Evolutionary conservation across 1,140 invertebrate species (phyloP).

Genomic region (Polypedilum pembai): DNA sequence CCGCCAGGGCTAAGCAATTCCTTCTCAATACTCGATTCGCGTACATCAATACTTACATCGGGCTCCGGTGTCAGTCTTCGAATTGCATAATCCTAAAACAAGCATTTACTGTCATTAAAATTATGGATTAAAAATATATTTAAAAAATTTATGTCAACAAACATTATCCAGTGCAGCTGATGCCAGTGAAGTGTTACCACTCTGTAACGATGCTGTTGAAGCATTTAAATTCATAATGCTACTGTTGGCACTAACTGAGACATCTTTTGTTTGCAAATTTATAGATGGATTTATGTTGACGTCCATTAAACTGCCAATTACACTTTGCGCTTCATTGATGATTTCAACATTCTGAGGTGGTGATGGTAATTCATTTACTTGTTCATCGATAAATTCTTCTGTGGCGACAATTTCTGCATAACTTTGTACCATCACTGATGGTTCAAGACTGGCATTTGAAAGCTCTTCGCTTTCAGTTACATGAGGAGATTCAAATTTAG

Average conservation of each 20-base stretch:
- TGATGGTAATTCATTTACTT: background rate
- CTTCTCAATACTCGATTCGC: background rate
- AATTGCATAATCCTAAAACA: background rate
- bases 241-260: background rate
- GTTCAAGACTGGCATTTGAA: background rate
- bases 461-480: background rate
- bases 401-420: background rate
- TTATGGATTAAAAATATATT: background rate
- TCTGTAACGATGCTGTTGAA: background rate
- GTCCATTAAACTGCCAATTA: background rate
- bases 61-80: background rate
- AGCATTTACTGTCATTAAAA: background rate
- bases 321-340: background rate
- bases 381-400: background rate
- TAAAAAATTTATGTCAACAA: background rate
- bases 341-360: background rate
- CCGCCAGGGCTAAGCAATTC: background rate
- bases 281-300: background rate
- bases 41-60: background rate
- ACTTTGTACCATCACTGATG: background rate
- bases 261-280: background rate
- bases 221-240: background rate
- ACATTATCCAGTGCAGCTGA: background rate
- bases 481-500: background rate
- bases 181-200: background rate